These are phyloP conservation scores for Hylia prasina DNA, from an alignment of 2,113 vertebrate genomes.

Conservation along the genomic window DNA sequence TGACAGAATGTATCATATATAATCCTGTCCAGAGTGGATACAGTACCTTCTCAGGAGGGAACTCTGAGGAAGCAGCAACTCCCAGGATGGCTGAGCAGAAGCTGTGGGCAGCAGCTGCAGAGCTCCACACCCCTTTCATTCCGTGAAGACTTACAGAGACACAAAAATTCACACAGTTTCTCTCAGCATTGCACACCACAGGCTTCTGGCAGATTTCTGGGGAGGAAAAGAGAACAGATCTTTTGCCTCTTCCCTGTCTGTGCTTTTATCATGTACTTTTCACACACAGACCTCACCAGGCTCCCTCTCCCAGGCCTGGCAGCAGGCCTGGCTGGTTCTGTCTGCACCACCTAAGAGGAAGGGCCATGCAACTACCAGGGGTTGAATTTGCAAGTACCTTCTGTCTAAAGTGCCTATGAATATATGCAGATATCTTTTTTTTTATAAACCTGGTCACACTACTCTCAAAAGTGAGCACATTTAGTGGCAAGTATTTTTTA, in stretches of 20 bases:
- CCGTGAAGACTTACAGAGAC: rapidly evolving
- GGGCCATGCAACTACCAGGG: not conserved
- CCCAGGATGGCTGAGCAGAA: not conserved
- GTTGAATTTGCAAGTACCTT: not conserved
- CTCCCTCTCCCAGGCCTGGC: not conserved
- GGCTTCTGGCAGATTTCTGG: not conserved
- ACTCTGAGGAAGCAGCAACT: not conserved
- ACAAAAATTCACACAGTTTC: not conserved
- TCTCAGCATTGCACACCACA: not conserved
- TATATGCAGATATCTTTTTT: not conserved
- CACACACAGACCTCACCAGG: rapidly evolving
- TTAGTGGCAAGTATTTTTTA: not conserved
- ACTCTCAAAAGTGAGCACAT: not conserved
- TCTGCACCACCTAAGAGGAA: not conserved
- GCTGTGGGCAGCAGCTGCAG: not conserved
- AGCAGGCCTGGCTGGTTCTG: not conserved
- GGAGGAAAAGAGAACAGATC: not conserved
- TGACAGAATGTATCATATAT: not conserved
- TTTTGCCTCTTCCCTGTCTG: not conserved
- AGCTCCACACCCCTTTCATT: not conserved
- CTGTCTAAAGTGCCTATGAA: not conserved
- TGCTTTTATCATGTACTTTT: not conserved
- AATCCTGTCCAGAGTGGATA: not conserved
- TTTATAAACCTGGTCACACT: not conserved
- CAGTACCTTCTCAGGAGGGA: not conserved